phyloP scores from a whole-genome alignment of 2,797 vertebrate species.

The Graptemys geographica region DNA sequence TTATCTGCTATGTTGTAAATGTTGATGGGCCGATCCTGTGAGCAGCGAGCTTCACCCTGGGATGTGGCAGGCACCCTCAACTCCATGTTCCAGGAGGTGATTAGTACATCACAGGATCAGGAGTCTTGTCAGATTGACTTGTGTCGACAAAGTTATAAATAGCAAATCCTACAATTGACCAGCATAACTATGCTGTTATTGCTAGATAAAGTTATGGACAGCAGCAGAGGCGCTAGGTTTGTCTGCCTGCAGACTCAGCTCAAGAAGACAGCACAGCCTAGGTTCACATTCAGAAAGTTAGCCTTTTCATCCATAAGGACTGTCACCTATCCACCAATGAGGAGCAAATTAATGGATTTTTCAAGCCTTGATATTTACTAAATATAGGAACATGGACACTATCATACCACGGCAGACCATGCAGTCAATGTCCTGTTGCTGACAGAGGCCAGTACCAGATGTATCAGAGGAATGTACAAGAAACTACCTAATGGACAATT shows the following conservation, averaged over 20 bases:
- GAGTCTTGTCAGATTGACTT: not conserved
- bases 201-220: not conserved
- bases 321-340: not conserved
- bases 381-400: not conserved
- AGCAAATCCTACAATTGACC: not conserved
- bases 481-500: fast-evolving
- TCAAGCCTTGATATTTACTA: constrained; percentile 7
- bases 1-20: fast-evolving
- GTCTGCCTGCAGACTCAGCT: not conserved
- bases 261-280: not conserved
- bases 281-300: not conserved
- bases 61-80: not conserved
- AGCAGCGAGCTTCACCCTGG: fast-evolving
- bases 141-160: not conserved
- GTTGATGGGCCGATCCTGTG: not conserved
- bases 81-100: not conserved
- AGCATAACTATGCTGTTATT: not conserved
- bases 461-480: not conserved
- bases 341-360: not conserved
- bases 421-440: not conserved
- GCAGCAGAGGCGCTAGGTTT: not conserved
- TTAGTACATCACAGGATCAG: not conserved
- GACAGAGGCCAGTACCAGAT: not conserved
- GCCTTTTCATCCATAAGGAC: not conserved
- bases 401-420: not conserved